Evolutionary conservation across 2,113 vertebrate genomes (phyloP).

Genomic region (Mesitornis unicolor): DNA sequence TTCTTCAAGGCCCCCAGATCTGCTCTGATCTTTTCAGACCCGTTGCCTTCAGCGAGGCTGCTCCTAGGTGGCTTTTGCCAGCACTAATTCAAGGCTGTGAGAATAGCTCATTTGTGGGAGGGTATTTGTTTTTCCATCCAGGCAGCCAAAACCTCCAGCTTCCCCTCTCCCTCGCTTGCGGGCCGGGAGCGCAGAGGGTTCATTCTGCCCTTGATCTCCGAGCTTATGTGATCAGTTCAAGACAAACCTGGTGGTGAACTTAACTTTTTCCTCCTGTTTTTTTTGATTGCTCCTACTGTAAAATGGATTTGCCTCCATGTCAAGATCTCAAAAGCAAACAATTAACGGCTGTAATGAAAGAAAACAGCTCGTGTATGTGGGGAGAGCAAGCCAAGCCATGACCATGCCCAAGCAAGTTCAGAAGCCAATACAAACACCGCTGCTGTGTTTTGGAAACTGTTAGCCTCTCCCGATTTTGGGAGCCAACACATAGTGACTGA

Average conservation of each 20-base stretch:
- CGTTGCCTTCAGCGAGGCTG: not conserved
- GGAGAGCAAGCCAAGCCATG: not conserved
- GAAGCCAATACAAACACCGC: conserved; percentile 53
- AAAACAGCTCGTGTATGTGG: not conserved
- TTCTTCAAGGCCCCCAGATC: not conserved
- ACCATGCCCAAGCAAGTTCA: not conserved
- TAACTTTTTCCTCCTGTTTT: not conserved
- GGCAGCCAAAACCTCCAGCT: conserved; percentile 65
- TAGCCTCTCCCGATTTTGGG: conserved; percentile 1
- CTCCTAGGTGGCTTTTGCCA: conserved; percentile 35
- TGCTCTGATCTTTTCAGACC: not conserved
- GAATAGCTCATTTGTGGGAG: conserved; percentile 61
- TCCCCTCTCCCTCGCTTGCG: not conserved
- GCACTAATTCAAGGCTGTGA: conserved; percentile 56
- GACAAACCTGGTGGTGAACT: not conserved
- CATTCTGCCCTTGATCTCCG: not conserved
- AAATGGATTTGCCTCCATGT: not conserved
- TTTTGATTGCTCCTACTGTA: not conserved
- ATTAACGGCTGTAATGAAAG: conserved; percentile 13
- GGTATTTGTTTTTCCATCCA: conserved; percentile 67
- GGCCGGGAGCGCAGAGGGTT: not conserved
- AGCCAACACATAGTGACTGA: not conserved
- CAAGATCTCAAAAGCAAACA: conserved; percentile 3
- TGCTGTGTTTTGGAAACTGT: conserved; percentile 35
- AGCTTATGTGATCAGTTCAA: not conserved